Conservation (phyloP, 2,888 invertebrate species). For the Hypercompe scribonia region DNA sequence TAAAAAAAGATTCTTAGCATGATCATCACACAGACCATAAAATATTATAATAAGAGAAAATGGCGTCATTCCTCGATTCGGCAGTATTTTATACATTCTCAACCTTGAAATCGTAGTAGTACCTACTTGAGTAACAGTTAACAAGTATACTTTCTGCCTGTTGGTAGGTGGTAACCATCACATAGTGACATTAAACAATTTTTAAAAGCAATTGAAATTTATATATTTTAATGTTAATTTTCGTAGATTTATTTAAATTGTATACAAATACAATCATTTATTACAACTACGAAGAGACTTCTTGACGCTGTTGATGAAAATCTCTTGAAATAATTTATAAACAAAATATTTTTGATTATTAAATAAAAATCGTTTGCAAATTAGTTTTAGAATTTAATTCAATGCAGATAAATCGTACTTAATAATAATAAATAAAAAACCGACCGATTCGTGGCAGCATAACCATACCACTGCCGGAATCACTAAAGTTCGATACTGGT, state of each 20-base stretch:
- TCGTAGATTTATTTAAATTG: too few relatives aligned
- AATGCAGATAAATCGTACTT: neutral
- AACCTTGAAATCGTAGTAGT: neutral
- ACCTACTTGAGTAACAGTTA: slow-evolving; percentile 1
- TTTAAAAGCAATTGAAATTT: too few relatives aligned
- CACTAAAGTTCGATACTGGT: too few relatives aligned
- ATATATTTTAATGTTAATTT: too few relatives aligned
- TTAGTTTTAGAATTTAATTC: neutral
- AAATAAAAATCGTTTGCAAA: neutral
- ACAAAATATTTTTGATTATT: too few relatives aligned
- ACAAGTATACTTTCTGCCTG: neutral
- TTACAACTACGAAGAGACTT: neutral
- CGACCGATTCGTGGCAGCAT: too few relatives aligned
- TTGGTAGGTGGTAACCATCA: neutral
- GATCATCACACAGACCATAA: slow-evolving; percentile 53
- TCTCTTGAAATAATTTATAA: too few relatives aligned
- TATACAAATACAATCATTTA: neutral
- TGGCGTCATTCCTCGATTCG: slow-evolving; percentile 44
- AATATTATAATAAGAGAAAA: slow-evolving; percentile 52
- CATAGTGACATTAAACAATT: too few relatives aligned
- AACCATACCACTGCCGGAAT: too few relatives aligned
- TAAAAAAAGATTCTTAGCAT: slow-evolving; percentile 44
- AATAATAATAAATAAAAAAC: neutral
- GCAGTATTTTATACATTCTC: slow-evolving; percentile 8
- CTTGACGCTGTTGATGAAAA: neutral